Evolutionary conservation across 2,888 invertebrate species (phyloP).

Genomic region (Rhagonycha fulva): DNA sequence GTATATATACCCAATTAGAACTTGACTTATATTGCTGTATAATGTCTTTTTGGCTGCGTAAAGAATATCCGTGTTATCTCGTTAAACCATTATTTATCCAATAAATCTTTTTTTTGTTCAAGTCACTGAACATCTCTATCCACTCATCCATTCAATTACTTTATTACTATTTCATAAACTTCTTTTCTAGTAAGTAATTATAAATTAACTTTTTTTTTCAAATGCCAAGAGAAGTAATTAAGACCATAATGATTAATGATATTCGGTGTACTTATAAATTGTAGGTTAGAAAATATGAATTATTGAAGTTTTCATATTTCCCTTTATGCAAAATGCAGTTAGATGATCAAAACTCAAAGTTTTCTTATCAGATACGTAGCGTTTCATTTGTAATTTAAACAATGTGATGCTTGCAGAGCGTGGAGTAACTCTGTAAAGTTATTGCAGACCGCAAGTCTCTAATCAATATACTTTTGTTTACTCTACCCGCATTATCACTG

Average conservation of each 20-base stretch:
- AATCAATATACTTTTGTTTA: background rate
- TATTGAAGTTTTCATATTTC: background rate
- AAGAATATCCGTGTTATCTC: too few relatives aligned
- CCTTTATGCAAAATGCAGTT: background rate
- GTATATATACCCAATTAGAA: too few relatives aligned
- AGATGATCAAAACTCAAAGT: background rate
- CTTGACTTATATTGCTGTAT: too few relatives aligned
- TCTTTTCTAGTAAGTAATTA: too few relatives aligned
- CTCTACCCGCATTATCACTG: background rate
- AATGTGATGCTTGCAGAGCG: background rate
- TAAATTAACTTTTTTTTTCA: background rate
- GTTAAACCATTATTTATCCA: too few relatives aligned
- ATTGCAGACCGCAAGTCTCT: background rate
- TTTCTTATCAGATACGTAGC: background rate
- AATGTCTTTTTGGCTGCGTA: too few relatives aligned
- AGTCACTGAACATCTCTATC: too few relatives aligned
- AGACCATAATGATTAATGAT: background rate
- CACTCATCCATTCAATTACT: background rate
- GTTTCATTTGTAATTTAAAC: background rate
- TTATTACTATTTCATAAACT: background rate
- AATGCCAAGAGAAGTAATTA: background rate
- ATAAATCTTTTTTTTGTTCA: too few relatives aligned
- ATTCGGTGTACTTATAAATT: background rate
- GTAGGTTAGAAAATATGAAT: background rate
- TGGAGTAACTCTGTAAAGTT: background rate